A percentile compares a stretch with the other conserved stretches of the same genome.
These are phyloP conservation scores for Montipora capricornis DNA, from an alignment of 64 coral and sea anemone species.

Conservation along the genomic window DNA sequence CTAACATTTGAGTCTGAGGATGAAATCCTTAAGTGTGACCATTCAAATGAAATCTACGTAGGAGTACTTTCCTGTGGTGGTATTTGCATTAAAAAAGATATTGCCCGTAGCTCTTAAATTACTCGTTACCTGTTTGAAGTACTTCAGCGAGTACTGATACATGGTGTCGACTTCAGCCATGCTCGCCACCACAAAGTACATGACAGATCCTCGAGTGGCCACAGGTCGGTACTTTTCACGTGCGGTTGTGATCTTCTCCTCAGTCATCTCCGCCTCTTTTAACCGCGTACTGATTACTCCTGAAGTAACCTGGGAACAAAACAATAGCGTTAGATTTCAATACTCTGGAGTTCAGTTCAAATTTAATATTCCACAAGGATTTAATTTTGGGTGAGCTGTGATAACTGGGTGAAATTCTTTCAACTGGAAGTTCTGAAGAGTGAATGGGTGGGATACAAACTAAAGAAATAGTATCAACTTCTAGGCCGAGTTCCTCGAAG, in stretches of 20 bases:
- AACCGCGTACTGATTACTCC: slow-evolving; percentile 95
- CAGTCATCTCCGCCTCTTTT: slow-evolving; percentile 97
- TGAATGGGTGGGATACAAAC: too few relatives aligned
- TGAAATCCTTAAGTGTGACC: neutral
- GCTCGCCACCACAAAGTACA: slow-evolving; percentile 99
- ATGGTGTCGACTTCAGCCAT: slow-evolving; percentile 97
- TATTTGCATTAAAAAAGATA: neutral
- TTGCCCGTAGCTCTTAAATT: neutral
- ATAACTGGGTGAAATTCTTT: too few relatives aligned
- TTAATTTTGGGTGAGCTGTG: too few relatives aligned
- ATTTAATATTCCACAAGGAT: too few relatives aligned
- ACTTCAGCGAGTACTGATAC: slow-evolving; percentile 98
- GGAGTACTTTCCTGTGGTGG: neutral
- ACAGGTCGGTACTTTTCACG: slow-evolving; percentile 99
- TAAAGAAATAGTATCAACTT: too few relatives aligned
- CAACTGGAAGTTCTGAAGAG: too few relatives aligned
- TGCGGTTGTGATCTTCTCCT: slow-evolving; percentile 88
- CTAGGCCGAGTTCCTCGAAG: too few relatives aligned
- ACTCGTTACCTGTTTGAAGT: slow-evolving; percentile 89
- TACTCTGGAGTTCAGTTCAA: too few relatives aligned
- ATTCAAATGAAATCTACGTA: neutral
- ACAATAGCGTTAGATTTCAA: neutral
- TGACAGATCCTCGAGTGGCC: slow-evolving; percentile 95
- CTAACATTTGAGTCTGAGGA: neutral
- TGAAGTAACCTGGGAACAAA: slow-evolving; percentile 83